A percentile compares a stretch with the other conserved stretches of the same genome.
Evolutionary conservation across 2,113 vertebrate species (phyloP).

Genomic region (Rhineura floridana): DNA sequence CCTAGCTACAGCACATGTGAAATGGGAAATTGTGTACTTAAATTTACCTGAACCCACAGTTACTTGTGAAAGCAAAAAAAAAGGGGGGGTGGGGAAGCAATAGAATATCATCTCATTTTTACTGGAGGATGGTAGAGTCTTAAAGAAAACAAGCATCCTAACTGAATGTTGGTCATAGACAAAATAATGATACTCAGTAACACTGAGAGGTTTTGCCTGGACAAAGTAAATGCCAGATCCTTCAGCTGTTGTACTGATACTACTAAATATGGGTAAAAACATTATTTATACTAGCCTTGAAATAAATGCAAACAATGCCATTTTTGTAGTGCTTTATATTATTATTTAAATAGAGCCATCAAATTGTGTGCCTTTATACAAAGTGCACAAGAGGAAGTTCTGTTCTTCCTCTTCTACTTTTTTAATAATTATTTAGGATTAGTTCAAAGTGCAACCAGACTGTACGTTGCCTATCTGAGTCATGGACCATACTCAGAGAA

Average conservation of each 20-base stretch:
- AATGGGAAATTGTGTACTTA: neutral
- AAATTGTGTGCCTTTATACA: neutral
- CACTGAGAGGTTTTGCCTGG: neutral
- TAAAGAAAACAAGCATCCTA: neutral
- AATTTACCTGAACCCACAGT: neutral
- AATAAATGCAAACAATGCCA: neutral
- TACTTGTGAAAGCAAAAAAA: neutral
- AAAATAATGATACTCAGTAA: neutral
- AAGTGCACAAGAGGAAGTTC: neutral
- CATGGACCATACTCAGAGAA: neutral
- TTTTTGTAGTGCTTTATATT: neutral
- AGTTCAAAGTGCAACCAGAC: slow-evolving; percentile 17
- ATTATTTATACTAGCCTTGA: neutral
- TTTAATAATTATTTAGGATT: neutral
- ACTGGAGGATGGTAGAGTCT: neutral
- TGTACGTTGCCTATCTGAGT: slow-evolving; percentile 34
- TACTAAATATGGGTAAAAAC: neutral
- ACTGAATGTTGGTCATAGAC: neutral
- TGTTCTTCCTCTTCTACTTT: slow-evolving; percentile 24
- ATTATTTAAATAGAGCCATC: neutral
- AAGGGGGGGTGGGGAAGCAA: neutral
- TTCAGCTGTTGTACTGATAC: neutral
- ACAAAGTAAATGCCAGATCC: neutral
- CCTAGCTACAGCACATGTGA: neutral
- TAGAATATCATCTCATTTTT: neutral